These are phyloP conservation scores for Nasonia oneida DNA, from an alignment of 2,888 invertebrate species.

Conservation along the genomic window DNA sequence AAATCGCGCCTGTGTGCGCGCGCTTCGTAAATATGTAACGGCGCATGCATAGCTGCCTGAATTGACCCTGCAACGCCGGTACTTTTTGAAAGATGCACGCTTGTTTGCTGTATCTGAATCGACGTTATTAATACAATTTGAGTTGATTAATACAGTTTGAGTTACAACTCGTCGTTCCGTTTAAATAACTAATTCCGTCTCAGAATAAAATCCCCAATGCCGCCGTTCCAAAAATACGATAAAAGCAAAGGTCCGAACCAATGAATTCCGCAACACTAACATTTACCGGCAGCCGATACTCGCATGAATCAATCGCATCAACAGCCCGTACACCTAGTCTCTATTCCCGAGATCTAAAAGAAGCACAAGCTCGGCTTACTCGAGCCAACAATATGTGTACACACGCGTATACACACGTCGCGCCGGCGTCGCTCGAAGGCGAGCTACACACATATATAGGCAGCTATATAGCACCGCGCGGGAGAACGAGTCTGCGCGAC, in stretches of 20 bases:
- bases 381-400: background rate
- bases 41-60: background rate
- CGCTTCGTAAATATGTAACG: background rate
- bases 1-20: background rate
- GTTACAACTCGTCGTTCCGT: background rate
- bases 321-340: background rate
- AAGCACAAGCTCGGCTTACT: background rate
- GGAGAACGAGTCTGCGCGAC: slow-evolving; percentile 1
- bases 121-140: background rate
- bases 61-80: too few relatives aligned
- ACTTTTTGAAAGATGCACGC: background rate
- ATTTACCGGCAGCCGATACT: background rate
- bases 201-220: background rate
- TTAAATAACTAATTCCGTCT: background rate
- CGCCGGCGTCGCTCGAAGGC: background rate
- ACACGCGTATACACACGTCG: background rate
- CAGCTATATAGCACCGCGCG: background rate
- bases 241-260: background rate
- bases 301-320: background rate
- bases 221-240: background rate
- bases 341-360: background rate
- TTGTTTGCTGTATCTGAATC: background rate
- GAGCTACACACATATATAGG: background rate
- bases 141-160: background rate
- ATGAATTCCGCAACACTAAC: background rate